phyloP scores from a whole-genome alignment of 2,888 invertebrate genomes.

The Norana najaformis region DNA sequence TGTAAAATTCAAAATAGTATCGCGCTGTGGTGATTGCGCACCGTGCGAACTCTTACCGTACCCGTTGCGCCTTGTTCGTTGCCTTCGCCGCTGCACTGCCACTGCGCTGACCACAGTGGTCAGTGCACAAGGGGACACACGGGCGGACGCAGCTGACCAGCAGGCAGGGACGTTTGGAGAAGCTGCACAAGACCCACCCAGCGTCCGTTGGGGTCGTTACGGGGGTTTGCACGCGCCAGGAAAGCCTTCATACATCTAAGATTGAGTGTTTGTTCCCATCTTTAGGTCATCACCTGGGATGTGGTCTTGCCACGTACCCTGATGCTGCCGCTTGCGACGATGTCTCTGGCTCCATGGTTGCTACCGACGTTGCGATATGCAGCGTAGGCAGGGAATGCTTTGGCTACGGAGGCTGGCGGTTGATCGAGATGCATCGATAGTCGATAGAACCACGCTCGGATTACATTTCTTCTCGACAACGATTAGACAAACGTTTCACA shows the following conservation, averaged over 20 bases:
- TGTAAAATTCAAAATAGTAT: not conserved
- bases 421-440: not conserved
- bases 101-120: slow-evolving; percentile 13
- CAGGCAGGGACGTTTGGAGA: not conserved
- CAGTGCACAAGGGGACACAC: not conserved
- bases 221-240: not conserved
- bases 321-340: not conserved
- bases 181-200: not conserved
- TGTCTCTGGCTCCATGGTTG: not conserved
- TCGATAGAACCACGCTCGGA: not conserved
- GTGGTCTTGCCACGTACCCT: not conserved
- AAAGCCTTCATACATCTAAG: not conserved
- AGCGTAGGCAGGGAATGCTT: not conserved
- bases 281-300: not conserved
- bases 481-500: not conserved
- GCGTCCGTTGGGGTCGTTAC: not conserved
- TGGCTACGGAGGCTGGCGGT: not conserved
- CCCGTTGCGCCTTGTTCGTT: not conserved
- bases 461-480: not conserved
- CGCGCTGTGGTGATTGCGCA: not conserved
- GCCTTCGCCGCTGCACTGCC: not conserved
- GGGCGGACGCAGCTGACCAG: not conserved
- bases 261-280: not conserved
- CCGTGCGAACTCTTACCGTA: too few species aligned
- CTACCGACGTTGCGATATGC: not conserved